Percentiles rank a stretch among this genome's conserved stretches.
These are phyloP conservation scores for Baryphthengus martii DNA, from an alignment of 2,113 vertebrate genomes.

Conservation along the genomic window DNA sequence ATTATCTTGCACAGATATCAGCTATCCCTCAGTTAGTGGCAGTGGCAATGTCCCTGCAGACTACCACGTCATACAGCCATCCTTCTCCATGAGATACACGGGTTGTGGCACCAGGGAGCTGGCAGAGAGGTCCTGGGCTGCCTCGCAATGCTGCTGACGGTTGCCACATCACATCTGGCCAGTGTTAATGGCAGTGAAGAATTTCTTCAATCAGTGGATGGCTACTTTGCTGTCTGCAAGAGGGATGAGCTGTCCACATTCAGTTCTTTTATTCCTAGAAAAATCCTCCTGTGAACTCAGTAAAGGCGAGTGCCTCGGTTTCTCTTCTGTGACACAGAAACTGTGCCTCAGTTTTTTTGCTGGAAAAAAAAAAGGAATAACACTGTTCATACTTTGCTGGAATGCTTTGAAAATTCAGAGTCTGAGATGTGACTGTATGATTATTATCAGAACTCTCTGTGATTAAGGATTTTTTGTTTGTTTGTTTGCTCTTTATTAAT, in stretches of 20 bases:
- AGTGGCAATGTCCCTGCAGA: not conserved
- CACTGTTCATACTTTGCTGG: fast-evolving
- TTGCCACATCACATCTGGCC: not conserved
- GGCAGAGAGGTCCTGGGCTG: not conserved
- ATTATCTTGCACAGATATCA: not conserved
- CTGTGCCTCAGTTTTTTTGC: not conserved
- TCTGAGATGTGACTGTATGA: not conserved
- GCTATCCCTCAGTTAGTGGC: not conserved
- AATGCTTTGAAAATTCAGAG: not conserved
- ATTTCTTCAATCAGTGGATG: not conserved
- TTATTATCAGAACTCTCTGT: not conserved
- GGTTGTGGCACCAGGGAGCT: not conserved
- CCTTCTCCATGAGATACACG: not conserved
- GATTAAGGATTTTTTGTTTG: not conserved
- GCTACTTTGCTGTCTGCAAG: not conserved
- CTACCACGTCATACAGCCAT: not conserved
- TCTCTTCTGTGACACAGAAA: not conserved
- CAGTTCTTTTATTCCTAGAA: not conserved
- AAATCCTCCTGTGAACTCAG: not conserved
- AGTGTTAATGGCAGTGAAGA: not conserved
- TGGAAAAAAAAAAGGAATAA: not conserved
- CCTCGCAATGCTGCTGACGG: not conserved
- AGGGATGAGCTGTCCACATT: not conserved
- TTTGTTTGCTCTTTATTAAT: not conserved
- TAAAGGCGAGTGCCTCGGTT: not conserved